Evolutionary conservation across 2,113 vertebrate species (phyloP).

Genomic region (Elanus axillaris): DNA sequence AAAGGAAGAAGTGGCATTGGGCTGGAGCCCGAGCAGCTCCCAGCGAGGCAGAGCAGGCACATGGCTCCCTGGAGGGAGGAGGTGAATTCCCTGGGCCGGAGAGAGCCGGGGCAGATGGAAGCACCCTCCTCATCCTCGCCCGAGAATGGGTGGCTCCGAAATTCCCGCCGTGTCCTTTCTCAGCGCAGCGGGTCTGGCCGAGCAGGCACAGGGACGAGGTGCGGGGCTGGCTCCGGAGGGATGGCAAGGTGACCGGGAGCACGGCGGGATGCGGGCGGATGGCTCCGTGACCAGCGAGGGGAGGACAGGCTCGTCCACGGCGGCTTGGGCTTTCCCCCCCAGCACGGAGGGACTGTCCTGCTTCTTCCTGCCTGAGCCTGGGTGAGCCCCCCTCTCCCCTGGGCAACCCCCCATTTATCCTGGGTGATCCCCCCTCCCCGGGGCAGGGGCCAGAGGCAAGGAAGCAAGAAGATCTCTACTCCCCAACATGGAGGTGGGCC

Average conservation of each 20-base stretch:
- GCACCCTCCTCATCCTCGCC: background rate
- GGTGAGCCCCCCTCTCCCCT: background rate
- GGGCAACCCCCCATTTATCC: background rate
- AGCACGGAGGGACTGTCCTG: background rate
- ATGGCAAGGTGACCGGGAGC: background rate
- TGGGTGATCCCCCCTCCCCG: background rate
- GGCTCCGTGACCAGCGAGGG: background rate
- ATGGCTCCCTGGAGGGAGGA: background rate
- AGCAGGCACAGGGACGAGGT: background rate
- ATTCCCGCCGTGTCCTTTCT: no score
- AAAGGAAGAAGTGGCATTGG: background rate
- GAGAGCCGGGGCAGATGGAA: background rate
- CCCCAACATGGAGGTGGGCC: background rate
- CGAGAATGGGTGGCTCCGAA: fast-evolving
- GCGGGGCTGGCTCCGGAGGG: background rate
- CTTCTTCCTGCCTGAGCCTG: background rate
- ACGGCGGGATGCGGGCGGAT: fast-evolving
- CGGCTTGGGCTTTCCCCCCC: background rate
- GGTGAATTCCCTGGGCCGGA: background rate
- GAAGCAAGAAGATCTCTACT: background rate
- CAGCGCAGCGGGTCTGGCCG: background rate
- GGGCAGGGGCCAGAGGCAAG: background rate
- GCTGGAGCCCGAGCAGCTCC: background rate
- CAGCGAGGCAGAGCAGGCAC: fast-evolving
- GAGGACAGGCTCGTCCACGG: background rate